Percentiles rank a stretch among this genome's conserved stretches.
phyloP scores from a whole-genome alignment of 37 sponge, comb jelly and placozoan genomes.

The Chondrilla cf. caribensis region DNA sequence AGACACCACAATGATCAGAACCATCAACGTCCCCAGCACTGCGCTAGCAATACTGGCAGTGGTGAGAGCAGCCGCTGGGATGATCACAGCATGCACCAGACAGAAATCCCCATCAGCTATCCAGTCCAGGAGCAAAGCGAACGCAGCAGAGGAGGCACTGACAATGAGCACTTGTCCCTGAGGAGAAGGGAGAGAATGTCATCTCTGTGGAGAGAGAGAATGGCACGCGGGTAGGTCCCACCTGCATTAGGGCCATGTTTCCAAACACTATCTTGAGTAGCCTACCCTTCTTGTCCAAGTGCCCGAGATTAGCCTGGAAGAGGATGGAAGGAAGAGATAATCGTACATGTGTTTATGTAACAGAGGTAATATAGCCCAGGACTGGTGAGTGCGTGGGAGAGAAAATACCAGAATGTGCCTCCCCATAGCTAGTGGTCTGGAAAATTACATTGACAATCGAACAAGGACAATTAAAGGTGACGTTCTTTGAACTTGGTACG shows the following conservation, averaged over 20 bases:
- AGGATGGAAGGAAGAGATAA: not conserved
- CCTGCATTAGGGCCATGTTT: slow-evolving; percentile 78
- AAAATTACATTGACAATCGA: too few species aligned
- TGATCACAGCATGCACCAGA: slow-evolving; percentile 40
- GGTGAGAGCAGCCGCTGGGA: slow-evolving; percentile 58
- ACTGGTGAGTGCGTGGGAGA: too few species aligned
- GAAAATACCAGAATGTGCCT: too few species aligned
- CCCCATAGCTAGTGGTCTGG: too few species aligned
- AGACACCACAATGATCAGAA: slow-evolving; percentile 68
- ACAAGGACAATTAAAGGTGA: too few species aligned
- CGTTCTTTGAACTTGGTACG: too few species aligned
- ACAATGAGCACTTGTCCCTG: slow-evolving; percentile 93
- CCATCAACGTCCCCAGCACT: slow-evolving; percentile 85
- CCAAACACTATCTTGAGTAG: slow-evolving; percentile 54
- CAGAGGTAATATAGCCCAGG: too few species aligned
- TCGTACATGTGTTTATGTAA: not conserved
- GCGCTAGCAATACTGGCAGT: slow-evolving; percentile 78
- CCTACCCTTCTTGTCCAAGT: slow-evolving; percentile 38
- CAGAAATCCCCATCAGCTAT: slow-evolving; percentile 20
- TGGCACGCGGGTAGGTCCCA: not conserved
- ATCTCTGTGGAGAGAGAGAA: not conserved
- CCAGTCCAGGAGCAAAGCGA: slow-evolving; percentile 69
- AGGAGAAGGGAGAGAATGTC: not conserved
- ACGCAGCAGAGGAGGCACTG: slow-evolving; percentile 68
- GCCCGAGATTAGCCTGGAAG: slow-evolving; percentile 78